Percentiles rank a stretch among this genome's conserved stretches.
phyloP scores from a whole-genome alignment of 2,797 vertebrate genomes.

The Amblyopsis hoosieri region DNA sequence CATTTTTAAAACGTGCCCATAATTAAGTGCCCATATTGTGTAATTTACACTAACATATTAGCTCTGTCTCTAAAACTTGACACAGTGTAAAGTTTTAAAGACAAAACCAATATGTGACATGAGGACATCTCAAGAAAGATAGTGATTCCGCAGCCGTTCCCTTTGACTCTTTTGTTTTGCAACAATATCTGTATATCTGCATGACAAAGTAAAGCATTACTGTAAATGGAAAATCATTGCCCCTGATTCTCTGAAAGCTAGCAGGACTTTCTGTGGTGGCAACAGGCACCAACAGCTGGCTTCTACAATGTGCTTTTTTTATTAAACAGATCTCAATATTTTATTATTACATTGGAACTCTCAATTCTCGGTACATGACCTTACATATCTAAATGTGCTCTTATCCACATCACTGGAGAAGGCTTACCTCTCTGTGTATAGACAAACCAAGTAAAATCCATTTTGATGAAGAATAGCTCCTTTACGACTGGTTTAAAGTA shows the following conservation, averaged over 20 bases:
- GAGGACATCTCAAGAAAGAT: too few species aligned
- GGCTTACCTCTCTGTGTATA: constrained; percentile 42
- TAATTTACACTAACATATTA: too few species aligned
- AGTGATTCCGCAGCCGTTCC: too few species aligned
- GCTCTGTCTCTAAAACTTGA: too few species aligned
- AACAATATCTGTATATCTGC: neutral
- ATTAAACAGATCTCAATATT: constrained; percentile 24
- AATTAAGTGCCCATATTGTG: too few species aligned
- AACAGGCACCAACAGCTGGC: neutral
- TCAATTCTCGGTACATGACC: constrained; percentile 7
- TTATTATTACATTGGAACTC: constrained; percentile 10
- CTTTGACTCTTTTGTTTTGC: too few species aligned
- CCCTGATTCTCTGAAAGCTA: constrained; percentile 19
- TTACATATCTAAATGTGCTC: constrained; percentile 49
- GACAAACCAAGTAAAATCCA: constrained; percentile 15
- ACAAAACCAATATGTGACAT: too few species aligned
- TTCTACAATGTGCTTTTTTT: constrained; percentile 49
- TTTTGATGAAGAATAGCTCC: constrained; percentile 41
- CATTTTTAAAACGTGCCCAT: constrained; percentile 11
- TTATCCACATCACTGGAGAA: neutral
- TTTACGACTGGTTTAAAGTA: constrained; percentile 8
- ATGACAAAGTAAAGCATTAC: neutral
- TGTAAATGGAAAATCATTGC: constrained; percentile 19
- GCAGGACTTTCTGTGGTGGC: constrained; percentile 10
- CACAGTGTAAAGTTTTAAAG: too few species aligned